These are phyloP conservation scores for Xerus inauris DNA, from an alignment of 2,113 vertebrate genomes.

Conservation along the genomic window DNA sequence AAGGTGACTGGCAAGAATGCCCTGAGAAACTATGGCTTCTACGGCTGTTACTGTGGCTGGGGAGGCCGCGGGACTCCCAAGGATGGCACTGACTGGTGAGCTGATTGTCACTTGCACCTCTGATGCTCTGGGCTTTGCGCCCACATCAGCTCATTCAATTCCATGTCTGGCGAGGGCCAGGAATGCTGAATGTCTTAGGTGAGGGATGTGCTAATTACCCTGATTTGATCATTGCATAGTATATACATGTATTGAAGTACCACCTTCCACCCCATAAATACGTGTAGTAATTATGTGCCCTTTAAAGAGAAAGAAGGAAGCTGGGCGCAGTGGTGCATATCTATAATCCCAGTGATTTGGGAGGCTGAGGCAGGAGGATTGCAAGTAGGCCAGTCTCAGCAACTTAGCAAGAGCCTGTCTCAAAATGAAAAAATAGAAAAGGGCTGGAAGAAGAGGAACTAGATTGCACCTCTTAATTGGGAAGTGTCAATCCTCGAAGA, in stretches of 20 bases:
- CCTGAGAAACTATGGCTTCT: conserved; percentile 62
- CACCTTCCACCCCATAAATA: neutral
- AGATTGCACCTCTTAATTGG: neutral
- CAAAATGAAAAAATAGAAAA: too few species aligned
- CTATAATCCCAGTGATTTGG: too few species aligned
- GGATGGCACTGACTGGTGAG: conserved; percentile 78
- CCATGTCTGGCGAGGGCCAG: accelerated
- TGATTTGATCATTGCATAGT: neutral
- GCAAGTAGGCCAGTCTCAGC: too few species aligned
- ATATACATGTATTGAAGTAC: neutral
- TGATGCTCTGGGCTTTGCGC: too few species aligned
- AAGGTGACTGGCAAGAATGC: conserved; percentile 66
- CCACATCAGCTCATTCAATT: neutral
- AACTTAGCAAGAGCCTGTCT: too few species aligned
- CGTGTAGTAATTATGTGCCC: neutral
- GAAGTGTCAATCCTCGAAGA: neutral
- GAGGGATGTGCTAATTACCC: neutral
- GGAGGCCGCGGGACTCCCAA: conserved; percentile 67
- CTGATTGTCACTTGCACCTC: neutral
- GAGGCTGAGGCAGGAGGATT: too few species aligned
- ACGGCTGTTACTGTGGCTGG: conserved; percentile 79
- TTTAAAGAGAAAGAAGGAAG: neutral
- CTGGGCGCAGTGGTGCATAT: too few species aligned
- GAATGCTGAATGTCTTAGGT: neutral
- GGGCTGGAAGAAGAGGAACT: neutral